Evolutionary conservation across 1,140 invertebrate genomes (phyloP).

Genomic region (Brachionus rotundiformis): DNA sequence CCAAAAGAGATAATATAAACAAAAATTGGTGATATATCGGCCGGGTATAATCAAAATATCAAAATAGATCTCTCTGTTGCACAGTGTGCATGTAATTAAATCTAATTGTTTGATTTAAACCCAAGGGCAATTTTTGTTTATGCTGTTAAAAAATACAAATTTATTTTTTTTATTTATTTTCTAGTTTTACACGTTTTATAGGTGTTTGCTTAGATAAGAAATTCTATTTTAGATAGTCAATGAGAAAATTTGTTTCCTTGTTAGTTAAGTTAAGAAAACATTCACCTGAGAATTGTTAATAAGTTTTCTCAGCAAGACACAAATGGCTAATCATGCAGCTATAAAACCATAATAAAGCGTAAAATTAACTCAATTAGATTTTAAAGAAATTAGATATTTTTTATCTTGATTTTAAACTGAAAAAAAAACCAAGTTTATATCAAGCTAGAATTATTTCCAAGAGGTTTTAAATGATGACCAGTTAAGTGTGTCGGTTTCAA

Average conservation of each 20-base stretch:
- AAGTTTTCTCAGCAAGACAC: conserved; percentile 14
- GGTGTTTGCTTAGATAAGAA: conserved; percentile 17
- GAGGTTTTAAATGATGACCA: background rate
- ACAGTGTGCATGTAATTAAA: conserved; percentile 21
- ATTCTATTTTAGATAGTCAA: background rate
- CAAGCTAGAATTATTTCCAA: background rate
- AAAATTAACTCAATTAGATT: background rate
- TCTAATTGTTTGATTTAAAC: background rate
- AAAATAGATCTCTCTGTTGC: background rate
- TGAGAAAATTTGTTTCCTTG: conserved; percentile 26
- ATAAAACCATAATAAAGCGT: conserved; percentile 2
- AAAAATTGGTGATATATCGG: conserved; percentile 25
- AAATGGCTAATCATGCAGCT: background rate
- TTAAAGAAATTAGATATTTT: background rate
- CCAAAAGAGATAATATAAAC: background rate
- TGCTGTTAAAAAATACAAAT: background rate
- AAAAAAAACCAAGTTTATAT: background rate
- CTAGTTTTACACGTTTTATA: background rate
- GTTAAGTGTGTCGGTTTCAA: background rate
- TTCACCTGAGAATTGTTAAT: background rate
- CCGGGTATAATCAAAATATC: no score
- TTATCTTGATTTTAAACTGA: background rate
- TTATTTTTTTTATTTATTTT: conserved; percentile 22
- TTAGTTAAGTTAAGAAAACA: no score
- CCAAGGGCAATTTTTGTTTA: background rate